Percentiles rank a stretch among this genome's conserved stretches.
These are phyloP conservation scores for Lepus timidus DNA, from an alignment of 2,113 vertebrate genomes.

Conservation along the genomic window DNA sequence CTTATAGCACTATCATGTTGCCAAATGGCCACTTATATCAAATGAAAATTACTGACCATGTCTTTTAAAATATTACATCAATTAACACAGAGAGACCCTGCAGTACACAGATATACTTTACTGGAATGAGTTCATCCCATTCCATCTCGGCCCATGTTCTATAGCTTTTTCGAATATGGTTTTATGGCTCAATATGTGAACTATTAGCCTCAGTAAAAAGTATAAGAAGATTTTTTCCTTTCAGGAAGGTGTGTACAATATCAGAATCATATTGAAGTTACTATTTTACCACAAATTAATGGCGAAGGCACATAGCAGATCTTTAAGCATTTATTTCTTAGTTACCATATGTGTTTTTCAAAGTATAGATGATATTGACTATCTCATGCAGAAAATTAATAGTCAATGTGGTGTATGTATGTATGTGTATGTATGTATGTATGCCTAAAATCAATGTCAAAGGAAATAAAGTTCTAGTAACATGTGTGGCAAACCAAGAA, in stretches of 20 bases:
- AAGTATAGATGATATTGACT: not conserved
- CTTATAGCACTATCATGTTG: conserved; percentile 72
- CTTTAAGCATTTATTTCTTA: not conserved
- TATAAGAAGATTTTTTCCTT: not conserved
- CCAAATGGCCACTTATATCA: conserved; percentile 82
- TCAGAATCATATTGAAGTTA: not conserved
- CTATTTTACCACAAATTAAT: not conserved
- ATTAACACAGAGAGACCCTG: conserved; percentile 74
- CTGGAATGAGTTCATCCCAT: conserved; percentile 61
- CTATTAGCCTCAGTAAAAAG: not conserved
- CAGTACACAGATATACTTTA: conserved; percentile 61
- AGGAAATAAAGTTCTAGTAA: not conserved
- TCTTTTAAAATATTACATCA: conserved; percentile 80
- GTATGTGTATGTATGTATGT: no score
- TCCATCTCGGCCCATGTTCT: not conserved
- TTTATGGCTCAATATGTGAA: not conserved
- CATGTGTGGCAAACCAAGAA: not conserved
- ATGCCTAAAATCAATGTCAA: not conserved
- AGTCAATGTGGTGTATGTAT: not conserved
- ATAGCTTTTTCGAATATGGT: not conserved
- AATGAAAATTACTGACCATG: conserved; percentile 79
- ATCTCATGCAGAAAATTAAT: not conserved
- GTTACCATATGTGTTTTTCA: not conserved
- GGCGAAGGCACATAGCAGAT: not conserved
- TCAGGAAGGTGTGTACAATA: not conserved